Evolutionary conservation across 2,113 vertebrate species (phyloP), one percentile per base, ranked within the genome.

Genomic region (Tenebrosternarchus preto): DNA sequence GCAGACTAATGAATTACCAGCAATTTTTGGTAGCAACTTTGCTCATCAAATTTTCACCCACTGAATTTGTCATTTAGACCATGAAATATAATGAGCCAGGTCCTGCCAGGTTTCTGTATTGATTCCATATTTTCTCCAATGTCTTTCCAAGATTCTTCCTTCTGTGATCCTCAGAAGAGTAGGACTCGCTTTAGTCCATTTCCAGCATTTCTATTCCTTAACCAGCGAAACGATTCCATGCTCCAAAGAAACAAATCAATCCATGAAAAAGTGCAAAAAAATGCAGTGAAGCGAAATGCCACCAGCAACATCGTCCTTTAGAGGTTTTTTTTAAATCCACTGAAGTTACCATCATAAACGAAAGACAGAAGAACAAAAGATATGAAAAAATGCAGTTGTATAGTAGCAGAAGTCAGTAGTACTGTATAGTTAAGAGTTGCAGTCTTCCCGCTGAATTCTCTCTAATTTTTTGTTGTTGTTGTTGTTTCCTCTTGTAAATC

Each of bases 401-500:
- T 91, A 86, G 78, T 85, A 84, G 82, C 85, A 90, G 84, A 80
- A 86, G 89, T 85, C 88, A 82, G 85, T 86, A 85, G 86, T 87
- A 87, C 88, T 81, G 88, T 88, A 79, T 73, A 64, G 88, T 81
- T 91, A 88, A 88, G 93, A 93, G 91, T 92, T 91, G 94, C 95
- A 97, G 95, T 93, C 94, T 88, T 91, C 88, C 91, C 92, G 90
- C 92, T 92, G 90, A 89, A 92, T 90, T 90, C 6, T 25, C 81
- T 90, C 6, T n/a, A 80, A 89, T 85, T 83, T 86, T 83, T 83
- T 90, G 85, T 76, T 90, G 72, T 89, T 85, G 82, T 85, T 82
- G 80, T 89, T 86, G 76, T 90, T 74, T 91, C 91, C 85, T 90
- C 89, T 94, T 94, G 95, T 96, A 95, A 96, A 96, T 96, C 95